phyloP scores from a whole-genome alignment of 2,797 vertebrate genomes.

The Megaceryle alcyon region DNA sequence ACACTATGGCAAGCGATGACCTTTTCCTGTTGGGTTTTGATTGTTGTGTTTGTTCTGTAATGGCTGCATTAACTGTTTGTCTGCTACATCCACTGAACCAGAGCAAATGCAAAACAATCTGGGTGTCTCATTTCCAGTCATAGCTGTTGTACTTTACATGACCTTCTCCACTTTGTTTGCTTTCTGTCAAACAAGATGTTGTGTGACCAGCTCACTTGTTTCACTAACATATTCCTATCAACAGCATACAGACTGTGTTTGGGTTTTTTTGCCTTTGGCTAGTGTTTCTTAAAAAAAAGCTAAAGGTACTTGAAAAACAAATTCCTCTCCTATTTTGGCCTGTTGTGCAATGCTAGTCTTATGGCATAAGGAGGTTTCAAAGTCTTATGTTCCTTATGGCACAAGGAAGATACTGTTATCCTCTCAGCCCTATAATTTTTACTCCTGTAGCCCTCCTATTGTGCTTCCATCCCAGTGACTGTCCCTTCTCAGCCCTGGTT shows the following conservation, averaged over 20 bases:
- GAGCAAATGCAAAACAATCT: neutral
- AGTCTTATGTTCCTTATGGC: neutral
- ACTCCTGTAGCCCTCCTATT: neutral
- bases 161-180: neutral
- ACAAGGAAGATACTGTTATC: neutral
- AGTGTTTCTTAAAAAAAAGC: neutral
- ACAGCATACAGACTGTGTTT: neutral
- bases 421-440: neutral
- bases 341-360: neutral
- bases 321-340: neutral
- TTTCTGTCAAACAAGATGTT: neutral
- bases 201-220: neutral
- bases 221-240: neutral
- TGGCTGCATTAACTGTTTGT: conserved; percentile 22
- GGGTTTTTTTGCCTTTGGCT: neutral
- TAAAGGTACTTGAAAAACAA: neutral
- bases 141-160: neutral
- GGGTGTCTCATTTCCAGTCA: neutral
- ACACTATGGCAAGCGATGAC: neutral
- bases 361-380: neutral
- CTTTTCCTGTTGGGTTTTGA: conserved; percentile 55
- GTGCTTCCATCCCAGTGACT: neutral
- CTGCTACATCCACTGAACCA: neutral
- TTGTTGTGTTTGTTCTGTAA: neutral
- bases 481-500: neutral